These are phyloP conservation scores for Chaitophorus viminalis DNA, from an alignment of 2,888 invertebrate species.

Conservation along the genomic window DNA sequence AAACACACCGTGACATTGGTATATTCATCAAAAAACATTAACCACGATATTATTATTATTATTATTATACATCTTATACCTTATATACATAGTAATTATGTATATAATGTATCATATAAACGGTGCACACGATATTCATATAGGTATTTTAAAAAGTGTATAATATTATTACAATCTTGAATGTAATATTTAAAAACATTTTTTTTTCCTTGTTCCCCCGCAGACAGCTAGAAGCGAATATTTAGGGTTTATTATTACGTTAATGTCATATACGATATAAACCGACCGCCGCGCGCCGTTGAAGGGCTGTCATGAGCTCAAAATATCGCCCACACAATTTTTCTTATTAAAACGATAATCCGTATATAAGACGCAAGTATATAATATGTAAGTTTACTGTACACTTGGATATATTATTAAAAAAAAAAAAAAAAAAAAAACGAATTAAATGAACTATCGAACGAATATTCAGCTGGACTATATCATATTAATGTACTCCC, in stretches of 20 bases:
- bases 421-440: too few relatives aligned
- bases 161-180: not conserved
- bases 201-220: not conserved
- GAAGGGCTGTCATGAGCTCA: conserved; percentile 16
- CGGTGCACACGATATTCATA: not conserved
- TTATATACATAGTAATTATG: not conserved
- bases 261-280: conserved; percentile 4
- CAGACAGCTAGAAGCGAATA: not conserved
- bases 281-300: not conserved
- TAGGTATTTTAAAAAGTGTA: too few relatives aligned
- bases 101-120: not conserved
- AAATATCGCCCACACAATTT: not conserved
- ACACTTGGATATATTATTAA: not conserved
- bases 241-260: conserved; percentile 21
- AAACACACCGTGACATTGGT: not conserved
- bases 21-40: not conserved
- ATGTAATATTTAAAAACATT: not conserved
- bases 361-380: too few relatives aligned
- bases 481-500: too few relatives aligned
- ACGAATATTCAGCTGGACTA: not conserved
- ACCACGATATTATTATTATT: not conserved
- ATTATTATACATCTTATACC: not conserved
- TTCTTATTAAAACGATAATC: conserved; percentile 16
- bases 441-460: not conserved
- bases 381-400: too few relatives aligned